Conservation (phyloP, 2,888 invertebrate species). For the Saturnia japonica region DNA sequence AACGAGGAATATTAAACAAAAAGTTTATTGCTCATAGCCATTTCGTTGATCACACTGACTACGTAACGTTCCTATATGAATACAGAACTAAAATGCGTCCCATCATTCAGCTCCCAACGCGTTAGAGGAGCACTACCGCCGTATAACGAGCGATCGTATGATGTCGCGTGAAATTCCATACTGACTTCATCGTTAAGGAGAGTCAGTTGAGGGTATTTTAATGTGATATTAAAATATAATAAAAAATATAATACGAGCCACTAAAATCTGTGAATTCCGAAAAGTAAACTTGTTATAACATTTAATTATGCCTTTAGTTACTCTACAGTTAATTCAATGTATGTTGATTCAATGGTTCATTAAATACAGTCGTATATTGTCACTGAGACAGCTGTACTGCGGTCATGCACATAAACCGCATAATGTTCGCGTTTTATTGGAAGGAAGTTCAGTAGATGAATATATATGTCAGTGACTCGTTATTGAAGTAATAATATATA, state of each 20-base stretch:
- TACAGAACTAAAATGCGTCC: no score
- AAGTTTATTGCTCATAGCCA: no score
- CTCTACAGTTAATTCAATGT: neutral
- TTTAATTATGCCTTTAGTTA: neutral
- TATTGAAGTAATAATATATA: neutral
- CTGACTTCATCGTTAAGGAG: no score
- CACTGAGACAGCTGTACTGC: constrained; percentile 7
- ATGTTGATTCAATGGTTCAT: constrained; percentile 2
- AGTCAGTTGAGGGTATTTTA: no score
- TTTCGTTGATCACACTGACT: no score
- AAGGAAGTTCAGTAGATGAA: neutral
- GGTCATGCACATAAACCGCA: constrained; percentile 5
- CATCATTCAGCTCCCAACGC: no score
- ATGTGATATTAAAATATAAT: no score
- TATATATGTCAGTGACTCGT: neutral
- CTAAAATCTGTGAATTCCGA: neutral
- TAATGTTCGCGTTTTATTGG: neutral
- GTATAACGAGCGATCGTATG: no score
- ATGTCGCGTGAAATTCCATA: no score
- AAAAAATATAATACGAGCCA: neutral
- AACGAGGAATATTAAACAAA: no score
- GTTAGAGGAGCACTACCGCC: no score
- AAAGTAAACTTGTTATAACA: neutral
- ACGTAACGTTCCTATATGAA: no score
- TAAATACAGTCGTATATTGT: constrained; percentile 13